Percentiles rank a stretch among this genome's conserved stretches.
Evolutionary conservation across 2,888 invertebrate species (phyloP).

Genomic region (Rhagium mordax): DNA sequence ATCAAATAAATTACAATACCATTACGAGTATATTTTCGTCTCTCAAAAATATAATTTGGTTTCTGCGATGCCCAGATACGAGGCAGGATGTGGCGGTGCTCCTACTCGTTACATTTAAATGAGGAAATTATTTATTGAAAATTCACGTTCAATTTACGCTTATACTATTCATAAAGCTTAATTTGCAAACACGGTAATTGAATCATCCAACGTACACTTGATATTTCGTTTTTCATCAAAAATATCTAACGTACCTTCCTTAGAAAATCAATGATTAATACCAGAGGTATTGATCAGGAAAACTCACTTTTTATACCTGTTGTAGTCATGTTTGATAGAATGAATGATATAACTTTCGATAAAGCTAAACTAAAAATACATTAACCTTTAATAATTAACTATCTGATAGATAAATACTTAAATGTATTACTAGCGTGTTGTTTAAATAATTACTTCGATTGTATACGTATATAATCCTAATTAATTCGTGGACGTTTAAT

Average conservation of each 20-base stretch:
- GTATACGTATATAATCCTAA: background rate
- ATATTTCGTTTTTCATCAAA: background rate
- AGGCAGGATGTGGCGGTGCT: too few species aligned
- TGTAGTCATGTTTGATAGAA: background rate
- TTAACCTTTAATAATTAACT: background rate
- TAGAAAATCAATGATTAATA: background rate
- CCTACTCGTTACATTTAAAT: too few species aligned
- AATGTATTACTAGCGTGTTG: background rate
- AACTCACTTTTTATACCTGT: background rate
- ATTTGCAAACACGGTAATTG: background rate
- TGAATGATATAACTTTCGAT: background rate
- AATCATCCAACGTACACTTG: background rate
- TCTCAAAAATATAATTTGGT: too few species aligned
- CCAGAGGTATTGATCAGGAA: background rate
- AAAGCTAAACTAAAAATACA: background rate
- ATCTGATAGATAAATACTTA: background rate
- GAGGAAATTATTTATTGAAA: too few species aligned
- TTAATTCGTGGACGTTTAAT: background rate
- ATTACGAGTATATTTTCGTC: too few species aligned
- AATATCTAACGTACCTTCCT: too few species aligned
- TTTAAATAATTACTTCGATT: background rate
- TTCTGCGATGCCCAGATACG: too few species aligned
- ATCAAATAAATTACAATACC: too few species aligned
- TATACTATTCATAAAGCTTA: too few species aligned
- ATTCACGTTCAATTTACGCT: too few species aligned